phyloP scores from a whole-genome alignment of 2,888 invertebrate genomes.

The Drosophila testacea region DNA sequence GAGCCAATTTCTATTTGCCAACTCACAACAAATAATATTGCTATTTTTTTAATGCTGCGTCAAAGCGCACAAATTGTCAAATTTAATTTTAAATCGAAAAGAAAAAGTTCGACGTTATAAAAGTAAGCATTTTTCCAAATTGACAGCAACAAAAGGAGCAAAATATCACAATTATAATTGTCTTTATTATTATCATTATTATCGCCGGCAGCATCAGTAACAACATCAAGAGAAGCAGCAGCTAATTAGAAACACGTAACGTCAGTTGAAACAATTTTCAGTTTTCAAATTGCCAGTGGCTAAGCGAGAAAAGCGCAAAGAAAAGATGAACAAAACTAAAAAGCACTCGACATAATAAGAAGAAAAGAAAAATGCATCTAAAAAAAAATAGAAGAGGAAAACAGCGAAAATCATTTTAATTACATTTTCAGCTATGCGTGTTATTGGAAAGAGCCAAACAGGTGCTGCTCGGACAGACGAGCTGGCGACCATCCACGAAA shows the following conservation, averaged over 20 bases:
- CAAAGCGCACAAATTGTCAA: conserved; percentile 9
- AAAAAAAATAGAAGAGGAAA: conserved; percentile 11
- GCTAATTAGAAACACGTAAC: conserved; percentile 65
- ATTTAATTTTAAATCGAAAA: conserved; percentile 31
- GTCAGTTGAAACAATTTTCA: conserved; percentile 51
- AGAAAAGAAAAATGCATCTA: background rate
- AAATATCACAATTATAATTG: conserved; percentile 32
- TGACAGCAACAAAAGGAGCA: conserved; percentile 31
- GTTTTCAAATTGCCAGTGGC: conserved; percentile 37
- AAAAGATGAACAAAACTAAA: conserved; percentile 31
- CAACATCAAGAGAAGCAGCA: conserved; percentile 7
- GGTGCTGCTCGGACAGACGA: conserved; percentile 55
- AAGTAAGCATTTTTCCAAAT: conserved; percentile 43
- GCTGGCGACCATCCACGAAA: conserved; percentile 8
- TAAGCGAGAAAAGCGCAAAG: conserved; percentile 23
- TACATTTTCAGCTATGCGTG: conserved; percentile 51
- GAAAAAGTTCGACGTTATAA: conserved; percentile 16
- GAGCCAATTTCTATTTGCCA: conserved; percentile 23
- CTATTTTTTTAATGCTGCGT: background rate
- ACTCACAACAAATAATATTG: background rate
- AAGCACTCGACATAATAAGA: conserved; percentile 17
- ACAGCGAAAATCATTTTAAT: conserved; percentile 60
- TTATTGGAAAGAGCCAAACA: conserved; percentile 49
- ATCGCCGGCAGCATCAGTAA: conserved; percentile 21
- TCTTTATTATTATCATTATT: conserved; percentile 33